These are phyloP conservation scores for Brachyistius frenatus DNA, from an alignment of 2,113 vertebrate genomes.

Conservation along the genomic window DNA sequence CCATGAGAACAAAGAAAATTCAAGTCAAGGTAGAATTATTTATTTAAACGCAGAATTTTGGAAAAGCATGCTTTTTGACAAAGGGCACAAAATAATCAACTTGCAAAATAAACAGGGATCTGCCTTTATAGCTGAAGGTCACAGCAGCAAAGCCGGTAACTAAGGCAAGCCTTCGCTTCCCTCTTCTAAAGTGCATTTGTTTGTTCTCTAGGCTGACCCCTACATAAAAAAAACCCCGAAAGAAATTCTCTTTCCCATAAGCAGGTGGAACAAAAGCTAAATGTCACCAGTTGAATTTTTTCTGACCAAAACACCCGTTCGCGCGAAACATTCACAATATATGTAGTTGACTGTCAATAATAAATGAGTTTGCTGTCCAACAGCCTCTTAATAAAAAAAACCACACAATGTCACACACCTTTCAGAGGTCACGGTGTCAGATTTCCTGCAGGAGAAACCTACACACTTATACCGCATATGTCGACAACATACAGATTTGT, in stretches of 20 bases:
- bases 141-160: slow-evolving; percentile 42
- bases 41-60: slow-evolving; percentile 45
- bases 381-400: slow-evolving; percentile 54
- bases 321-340: slow-evolving; percentile 64
- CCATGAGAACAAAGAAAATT: slow-evolving; percentile 28
- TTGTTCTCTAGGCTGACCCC: slow-evolving; percentile 51
- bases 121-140: slow-evolving; percentile 72
- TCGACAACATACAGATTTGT: not conserved
- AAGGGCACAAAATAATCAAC: slow-evolving; percentile 68
- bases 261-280: slow-evolving; percentile 72
- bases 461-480: not conserved
- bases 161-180: slow-evolving; percentile 46
- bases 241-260: slow-evolving; percentile 56
- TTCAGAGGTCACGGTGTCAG: slow-evolving; percentile 50
- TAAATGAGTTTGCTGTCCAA: slow-evolving; percentile 71
- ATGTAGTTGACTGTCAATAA: slow-evolving; percentile 75
- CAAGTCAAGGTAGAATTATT: slow-evolving; percentile 52
- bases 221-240: slow-evolving; percentile 51
- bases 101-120: slow-evolving; percentile 59
- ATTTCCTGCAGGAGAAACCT: not conserved
- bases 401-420: slow-evolving; percentile 4
- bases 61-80: slow-evolving; percentile 59
- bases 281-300: slow-evolving; percentile 74
- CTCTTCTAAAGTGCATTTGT: slow-evolving; percentile 50
- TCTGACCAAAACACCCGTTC: slow-evolving; percentile 60